These are phyloP conservation scores for Dasypus novemcinctus DNA, from an alignment of 2,113 vertebrate species.

Conservation along the genomic window DNA sequence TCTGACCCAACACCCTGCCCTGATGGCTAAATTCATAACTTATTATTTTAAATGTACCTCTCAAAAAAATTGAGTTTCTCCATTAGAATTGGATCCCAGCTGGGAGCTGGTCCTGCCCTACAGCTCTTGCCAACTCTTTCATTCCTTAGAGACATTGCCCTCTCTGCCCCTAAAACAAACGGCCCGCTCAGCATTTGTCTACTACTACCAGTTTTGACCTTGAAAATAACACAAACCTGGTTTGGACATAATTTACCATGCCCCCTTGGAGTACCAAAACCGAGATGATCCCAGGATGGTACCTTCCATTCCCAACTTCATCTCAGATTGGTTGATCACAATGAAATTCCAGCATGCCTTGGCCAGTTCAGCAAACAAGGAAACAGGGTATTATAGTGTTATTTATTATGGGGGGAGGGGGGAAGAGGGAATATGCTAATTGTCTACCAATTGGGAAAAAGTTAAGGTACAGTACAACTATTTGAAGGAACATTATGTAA, in stretches of 20 bases:
- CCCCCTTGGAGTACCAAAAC: background rate
- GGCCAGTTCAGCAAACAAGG: constrained; percentile 23
- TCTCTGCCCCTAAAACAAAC: background rate
- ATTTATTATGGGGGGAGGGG: background rate
- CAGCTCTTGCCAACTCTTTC: background rate
- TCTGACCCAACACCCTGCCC: background rate
- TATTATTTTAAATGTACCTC: background rate
- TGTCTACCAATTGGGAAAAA: background rate
- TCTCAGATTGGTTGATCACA: background rate
- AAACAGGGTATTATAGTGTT: background rate
- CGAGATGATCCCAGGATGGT: background rate
- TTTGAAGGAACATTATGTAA: background rate
- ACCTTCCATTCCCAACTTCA: background rate
- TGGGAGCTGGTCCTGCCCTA: background rate
- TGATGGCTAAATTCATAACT: background rate
- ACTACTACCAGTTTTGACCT: background rate
- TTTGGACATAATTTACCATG: background rate
- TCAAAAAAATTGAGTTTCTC: background rate
- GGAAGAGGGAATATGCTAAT: too few species aligned
- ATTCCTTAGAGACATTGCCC: background rate
- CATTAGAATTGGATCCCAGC: background rate
- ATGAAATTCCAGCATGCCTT: background rate
- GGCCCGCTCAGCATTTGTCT: background rate
- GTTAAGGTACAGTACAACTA: background rate
- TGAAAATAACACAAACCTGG: background rate